A percentile compares a stretch with the other conserved stretches of the same genome.
These are phyloP conservation scores for Hydropotes inermis DNA, from an alignment of 2,113 vertebrate genomes.

Conservation along the genomic window DNA sequence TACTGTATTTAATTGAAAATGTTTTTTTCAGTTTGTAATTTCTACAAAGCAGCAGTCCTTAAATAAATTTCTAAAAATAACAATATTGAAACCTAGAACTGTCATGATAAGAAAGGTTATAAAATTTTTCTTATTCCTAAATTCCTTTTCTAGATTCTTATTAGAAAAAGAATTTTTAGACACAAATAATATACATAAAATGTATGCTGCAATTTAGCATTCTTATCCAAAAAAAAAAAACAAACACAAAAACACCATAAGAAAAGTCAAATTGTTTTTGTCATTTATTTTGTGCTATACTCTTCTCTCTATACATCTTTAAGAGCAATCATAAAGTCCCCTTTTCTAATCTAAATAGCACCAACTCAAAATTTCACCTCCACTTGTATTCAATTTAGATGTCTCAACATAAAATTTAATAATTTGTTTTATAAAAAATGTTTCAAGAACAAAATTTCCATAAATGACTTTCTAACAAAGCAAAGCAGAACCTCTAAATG, in stretches of 20 bases:
- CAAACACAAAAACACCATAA: not conserved
- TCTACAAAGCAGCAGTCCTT: slow-evolving; percentile 40
- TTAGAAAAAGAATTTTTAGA: slow-evolving; percentile 27
- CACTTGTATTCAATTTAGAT: slow-evolving; percentile 14
- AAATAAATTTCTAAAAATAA: slow-evolving; percentile 41
- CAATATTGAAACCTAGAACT: not conserved
- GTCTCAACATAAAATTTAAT: not conserved
- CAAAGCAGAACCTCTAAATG: not conserved
- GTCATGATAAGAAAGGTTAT: slow-evolving; percentile 24
- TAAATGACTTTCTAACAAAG: not conserved
- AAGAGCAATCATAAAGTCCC: not conserved
- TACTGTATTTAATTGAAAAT: not conserved
- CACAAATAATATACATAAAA: not conserved
- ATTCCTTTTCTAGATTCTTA: slow-evolving; percentile 48
- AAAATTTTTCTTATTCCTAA: slow-evolving; percentile 25
- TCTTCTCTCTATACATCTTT: slow-evolving; percentile 3
- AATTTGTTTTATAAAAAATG: slow-evolving; percentile 10
- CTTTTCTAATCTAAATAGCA: not conserved
- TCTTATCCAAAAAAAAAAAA: not conserved
- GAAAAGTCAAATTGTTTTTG: not conserved
- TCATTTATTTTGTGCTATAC: not conserved
- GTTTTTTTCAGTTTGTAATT: slow-evolving; percentile 32
- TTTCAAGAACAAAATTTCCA: slow-evolving; percentile 41
- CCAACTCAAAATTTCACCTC: not conserved
- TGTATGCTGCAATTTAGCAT: not conserved